Evolutionary conservation across 2,113 vertebrate genomes (phyloP), one percentile per base, ranked within the genome.

Genomic region (Beaufortia kweichowensis): DNA sequence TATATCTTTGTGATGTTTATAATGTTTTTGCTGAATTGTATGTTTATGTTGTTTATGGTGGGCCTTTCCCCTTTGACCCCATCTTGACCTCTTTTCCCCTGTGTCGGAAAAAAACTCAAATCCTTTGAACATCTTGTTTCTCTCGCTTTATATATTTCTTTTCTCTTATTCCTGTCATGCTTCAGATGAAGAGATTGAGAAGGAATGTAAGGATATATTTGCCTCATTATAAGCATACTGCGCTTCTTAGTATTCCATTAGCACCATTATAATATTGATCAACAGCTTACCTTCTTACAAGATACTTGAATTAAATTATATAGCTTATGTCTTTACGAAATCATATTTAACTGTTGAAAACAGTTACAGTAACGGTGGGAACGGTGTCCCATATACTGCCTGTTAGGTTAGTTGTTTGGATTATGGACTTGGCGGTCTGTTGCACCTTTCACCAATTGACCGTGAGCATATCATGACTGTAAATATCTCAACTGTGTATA

Each of bases 171-270:
- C 39, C 11, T 57, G 62, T 60, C 35, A 26, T 46, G n/a, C 31
- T 56, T 43, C 43, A 79, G 72, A 79, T 82, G 59, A 26, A 61
- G 60, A 79, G 77, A 71, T 76, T 71, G 55, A 41, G n/a, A 21
- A 65, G 33, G 72, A 76, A 71, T 82, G 66, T 64, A 50, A 31
- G 24, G 39, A 23, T 60, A 21, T 3, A 50, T 48, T 60, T 76
- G 39, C 55, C 65, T 69, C 10, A 55, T 65, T 60, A 60, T 66
- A 59, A 69, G 14, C 59, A 43, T 67, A 53, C 19, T 53, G 4
- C 26, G 46, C 15, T 28, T 41, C 21, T 69, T 33, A 17, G 55
- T 72, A 26, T 56, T 63, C 46, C 21, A 43, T 15, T 55, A 6
- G 7, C 64, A 63, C 14, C 24, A 23, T 21, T 65, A 28, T n/a